A percentile compares a stretch with the other conserved stretches of the same genome.
Evolutionary conservation across 1,140 invertebrate genomes (phyloP).

Genomic region (Leptinotarsa undecemlineata): DNA sequence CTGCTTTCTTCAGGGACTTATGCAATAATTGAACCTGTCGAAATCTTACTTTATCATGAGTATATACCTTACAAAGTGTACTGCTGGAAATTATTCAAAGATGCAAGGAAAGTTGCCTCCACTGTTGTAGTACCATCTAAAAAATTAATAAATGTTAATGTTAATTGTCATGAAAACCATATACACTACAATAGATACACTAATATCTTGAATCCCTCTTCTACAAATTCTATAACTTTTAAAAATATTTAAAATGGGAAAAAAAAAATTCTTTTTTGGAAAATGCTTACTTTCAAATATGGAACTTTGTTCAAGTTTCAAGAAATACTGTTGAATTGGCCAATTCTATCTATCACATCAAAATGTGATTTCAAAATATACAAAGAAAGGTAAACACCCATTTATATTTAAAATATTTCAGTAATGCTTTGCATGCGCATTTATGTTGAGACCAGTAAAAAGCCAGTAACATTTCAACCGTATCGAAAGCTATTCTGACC

Average conservation of each 20-base stretch:
- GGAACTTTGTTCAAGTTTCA: background rate
- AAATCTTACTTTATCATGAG: too few relatives aligned
- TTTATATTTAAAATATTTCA: too few relatives aligned
- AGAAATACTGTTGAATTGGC: background rate
- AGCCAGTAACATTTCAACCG: too few relatives aligned
- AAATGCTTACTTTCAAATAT: background rate
- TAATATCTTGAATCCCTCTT: too few relatives aligned
- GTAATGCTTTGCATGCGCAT: too few relatives aligned
- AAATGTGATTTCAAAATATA: too few relatives aligned
- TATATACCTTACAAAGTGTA: constrained; percentile 32
- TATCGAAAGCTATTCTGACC: too few relatives aligned
- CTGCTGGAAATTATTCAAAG: constrained; percentile 43
- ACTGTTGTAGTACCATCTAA: constrained; percentile 46
- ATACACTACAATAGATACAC: background rate
- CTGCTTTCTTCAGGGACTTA: background rate
- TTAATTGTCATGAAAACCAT: background rate
- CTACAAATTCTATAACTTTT: background rate
- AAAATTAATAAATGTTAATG: constrained; percentile 24
- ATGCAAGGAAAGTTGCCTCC: constrained; percentile 45
- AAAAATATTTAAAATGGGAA: background rate
- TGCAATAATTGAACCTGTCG: background rate
- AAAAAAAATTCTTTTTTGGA: background rate
- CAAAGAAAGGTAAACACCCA: too few relatives aligned
- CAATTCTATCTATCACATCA: too few relatives aligned
- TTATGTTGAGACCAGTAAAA: too few relatives aligned